phyloP scores from a whole-genome alignment of 2,888 invertebrate species.

The Epicampocera succincta region DNA sequence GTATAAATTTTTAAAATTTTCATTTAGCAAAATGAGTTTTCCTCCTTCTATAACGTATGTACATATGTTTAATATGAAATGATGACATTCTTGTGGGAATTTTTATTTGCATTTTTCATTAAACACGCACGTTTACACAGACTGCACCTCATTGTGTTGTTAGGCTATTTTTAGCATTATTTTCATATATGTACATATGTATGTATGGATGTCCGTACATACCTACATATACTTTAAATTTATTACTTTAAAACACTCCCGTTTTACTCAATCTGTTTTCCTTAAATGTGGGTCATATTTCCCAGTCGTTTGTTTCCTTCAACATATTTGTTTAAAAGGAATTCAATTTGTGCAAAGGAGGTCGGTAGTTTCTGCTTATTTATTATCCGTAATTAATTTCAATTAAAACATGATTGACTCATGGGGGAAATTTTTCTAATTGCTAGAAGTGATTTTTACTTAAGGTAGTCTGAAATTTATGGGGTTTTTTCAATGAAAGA shows the following conservation, averaged over 20 bases:
- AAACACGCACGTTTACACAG: conserved; percentile 1
- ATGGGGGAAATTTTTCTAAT: background rate
- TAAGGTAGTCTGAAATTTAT: conserved; percentile 39
- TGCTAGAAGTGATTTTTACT: conserved; percentile 17
- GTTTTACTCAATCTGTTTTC: conserved; percentile 8
- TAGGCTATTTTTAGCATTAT: conserved; percentile 25
- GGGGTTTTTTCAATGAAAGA: background rate
- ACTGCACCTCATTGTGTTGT: conserved; percentile 22
- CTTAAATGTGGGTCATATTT: conserved; percentile 44
- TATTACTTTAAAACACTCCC: conserved; percentile 31
- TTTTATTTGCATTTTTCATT: conserved; percentile 17
- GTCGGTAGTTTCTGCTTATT: background rate
- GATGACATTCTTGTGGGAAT: conserved; percentile 3
- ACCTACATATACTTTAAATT: background rate
- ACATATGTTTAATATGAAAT: too few relatives aligned
- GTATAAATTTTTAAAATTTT: too few relatives aligned
- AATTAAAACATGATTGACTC: conserved; percentile 9
- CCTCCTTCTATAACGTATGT: too few relatives aligned
- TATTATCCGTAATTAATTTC: conserved; percentile 1
- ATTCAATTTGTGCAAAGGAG: background rate
- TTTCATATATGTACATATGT: background rate
- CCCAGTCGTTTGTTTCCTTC: background rate
- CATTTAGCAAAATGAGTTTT: too few relatives aligned
- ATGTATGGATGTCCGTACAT: background rate
- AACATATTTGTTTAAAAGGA: background rate